A percentile compares a stretch with the other conserved stretches of the same genome.
Conservation (phyloP, 2,113 vertebrate species). For the Sorex fumeus region DNA sequence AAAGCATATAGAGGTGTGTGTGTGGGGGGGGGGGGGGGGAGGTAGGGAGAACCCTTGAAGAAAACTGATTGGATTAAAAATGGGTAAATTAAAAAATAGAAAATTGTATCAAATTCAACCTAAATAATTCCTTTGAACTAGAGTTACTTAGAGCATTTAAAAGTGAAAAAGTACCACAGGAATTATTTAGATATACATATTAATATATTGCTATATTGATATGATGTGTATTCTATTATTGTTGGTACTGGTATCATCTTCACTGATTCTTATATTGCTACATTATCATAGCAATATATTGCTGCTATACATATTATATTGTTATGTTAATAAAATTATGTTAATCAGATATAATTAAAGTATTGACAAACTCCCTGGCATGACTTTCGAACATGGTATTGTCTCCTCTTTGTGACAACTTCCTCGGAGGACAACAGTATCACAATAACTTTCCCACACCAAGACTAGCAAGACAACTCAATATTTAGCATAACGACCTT, state of each 20-base stretch:
- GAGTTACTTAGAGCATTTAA: neutral
- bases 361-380: neutral
- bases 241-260: no score
- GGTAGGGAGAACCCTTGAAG: no score
- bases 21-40: no score
- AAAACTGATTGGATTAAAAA: neutral
- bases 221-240: no score
- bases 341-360: neutral
- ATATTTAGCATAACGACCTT: neutral
- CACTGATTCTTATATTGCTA: no score
- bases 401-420: neutral
- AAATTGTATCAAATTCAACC: neutral
- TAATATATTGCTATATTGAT: no score
- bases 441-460: neutral
- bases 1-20: neutral
- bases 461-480: neutral
- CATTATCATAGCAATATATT: no score
- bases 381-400: neutral
- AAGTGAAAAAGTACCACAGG: neutral
- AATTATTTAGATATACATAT: neutral
- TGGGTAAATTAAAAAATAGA: neutral
- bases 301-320: no score
- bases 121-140: slow-evolving; percentile 26
- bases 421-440: neutral
- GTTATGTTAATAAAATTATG: no score